Evolutionary conservation across 1,140 invertebrate genomes (phyloP), one percentile per base, ranked within the genome.

Genomic region (Apis dorsata): DNA sequence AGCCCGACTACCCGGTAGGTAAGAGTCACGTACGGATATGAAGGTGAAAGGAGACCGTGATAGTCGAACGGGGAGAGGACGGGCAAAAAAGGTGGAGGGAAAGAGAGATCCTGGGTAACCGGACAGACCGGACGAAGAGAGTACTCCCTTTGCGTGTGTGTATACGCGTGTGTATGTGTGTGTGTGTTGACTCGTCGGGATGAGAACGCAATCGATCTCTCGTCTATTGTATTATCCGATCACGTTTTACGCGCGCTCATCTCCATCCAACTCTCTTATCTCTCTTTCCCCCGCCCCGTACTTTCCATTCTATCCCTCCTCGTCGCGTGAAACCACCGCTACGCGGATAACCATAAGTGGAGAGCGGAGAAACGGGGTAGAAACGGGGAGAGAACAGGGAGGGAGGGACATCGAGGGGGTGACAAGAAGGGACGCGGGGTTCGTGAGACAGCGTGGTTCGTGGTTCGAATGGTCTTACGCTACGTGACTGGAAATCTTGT

Each of bases 401-500:
- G n/a, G 5, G 70, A 55, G 51, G 49, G 51, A 17, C 28, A 1
- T 28, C 66, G 34, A 24, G 63, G n/a, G 57, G 57, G 51, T 44
- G 69, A 80, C 53, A 83, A 88, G 87, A 89, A 87, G 87, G 86
- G 84, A 86, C 84, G 83, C 74, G 34, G 34, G 77, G 55, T 73
- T 74, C 82, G 84, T 69, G 86, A 85, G 85, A 85, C 79, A 86
- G 79, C 86, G 90, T 90, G 34, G 34, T 28, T 28, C 87, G 87
- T 86, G 85, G 71, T 44, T 83, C 88, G 87, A 88, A 86, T 88
- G 86, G 84, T 84, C 88, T 84, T 84, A 84, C 78, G 78, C 75
- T 91, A 92, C 91, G 91, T 92, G 91, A 92, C 90, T 91, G 72
- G 91, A 92, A 91, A 91, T 90, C 89, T 86, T 84, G 90, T 78